Percentiles rank a stretch among this genome's conserved stretches.
Evolutionary conservation across 2,113 vertebrate genomes (phyloP).

Genomic region (Rhynchopsitta pachyrhyncha): DNA sequence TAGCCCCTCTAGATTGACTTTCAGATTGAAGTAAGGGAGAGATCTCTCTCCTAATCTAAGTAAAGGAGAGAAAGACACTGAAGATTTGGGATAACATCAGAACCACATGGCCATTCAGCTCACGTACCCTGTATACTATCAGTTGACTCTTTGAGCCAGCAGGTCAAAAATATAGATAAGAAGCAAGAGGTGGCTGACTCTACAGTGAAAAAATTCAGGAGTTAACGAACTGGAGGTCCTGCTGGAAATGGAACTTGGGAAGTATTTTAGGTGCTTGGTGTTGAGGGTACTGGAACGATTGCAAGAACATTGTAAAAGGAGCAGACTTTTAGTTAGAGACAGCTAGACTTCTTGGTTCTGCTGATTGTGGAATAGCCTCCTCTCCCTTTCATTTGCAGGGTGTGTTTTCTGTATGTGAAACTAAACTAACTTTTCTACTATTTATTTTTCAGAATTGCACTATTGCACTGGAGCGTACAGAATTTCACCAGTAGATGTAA

Average conservation of each 20-base stretch:
- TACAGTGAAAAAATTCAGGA: neutral
- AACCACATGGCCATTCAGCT: neutral
- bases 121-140: neutral
- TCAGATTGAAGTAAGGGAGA: neutral
- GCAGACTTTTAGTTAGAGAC: neutral
- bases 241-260: neutral
- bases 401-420: neutral
- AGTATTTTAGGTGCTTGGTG: neutral
- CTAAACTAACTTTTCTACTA: neutral
- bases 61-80: neutral
- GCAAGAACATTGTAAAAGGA: neutral
- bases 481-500: slow-evolving; percentile 97
- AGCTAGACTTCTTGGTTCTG: neutral
- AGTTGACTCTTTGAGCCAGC: neutral
- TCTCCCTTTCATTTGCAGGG: neutral
- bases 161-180: neutral
- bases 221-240: neutral
- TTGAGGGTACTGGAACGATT: neutral
- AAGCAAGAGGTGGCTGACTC: neutral
- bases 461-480: slow-evolving; percentile 97
- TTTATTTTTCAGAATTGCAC: slow-evolving; percentile 86
- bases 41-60: neutral
- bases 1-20: neutral
- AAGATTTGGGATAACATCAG: neutral
- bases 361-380: neutral